Base-by-base conservation (phyloP, 2,797 vertebrate species). In the Enteromius viviparus region DNA sequence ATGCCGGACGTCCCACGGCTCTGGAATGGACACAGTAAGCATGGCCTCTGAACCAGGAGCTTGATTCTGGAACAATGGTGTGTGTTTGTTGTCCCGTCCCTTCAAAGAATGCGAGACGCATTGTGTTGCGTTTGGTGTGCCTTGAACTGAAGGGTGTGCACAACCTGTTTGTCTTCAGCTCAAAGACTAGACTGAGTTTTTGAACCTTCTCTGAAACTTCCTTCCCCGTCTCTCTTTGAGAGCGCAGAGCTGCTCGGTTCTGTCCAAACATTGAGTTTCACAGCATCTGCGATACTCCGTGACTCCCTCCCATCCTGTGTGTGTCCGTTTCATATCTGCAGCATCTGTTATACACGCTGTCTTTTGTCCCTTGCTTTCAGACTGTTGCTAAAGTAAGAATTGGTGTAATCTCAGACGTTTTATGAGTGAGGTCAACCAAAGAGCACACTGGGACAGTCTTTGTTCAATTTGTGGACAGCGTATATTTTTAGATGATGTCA, bases 11-110 rank as follows among this genome's bases (percentile, higher is more conserved):
- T 95, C 94, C 80, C 90, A 87, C 0, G 94, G 95, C 83, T 95
- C 86, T 0, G 96, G 96, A 62, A 94, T 91, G 81, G 92, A 91
- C 84, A 94, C 91, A 0, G 97, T 98, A 88, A 96, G 96, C 11
- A 37, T 49, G 51, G 77, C 53, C 17, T 42, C 42, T 53, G 47
- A 23, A 66, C 21, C 62, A 9, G 45, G 60, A 23, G 62, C 23
- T 1, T 21, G 40, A 66, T 21, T 45, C 58, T 75, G 37, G 47
- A 83, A 82, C 78, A 78, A 75, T 86, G 71, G 76, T 15, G 7
- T 14, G 51, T 83, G 70, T 83, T 86, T 86, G 71, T 85, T 82
- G 37, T 79, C 51, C 12, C n/a, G 53, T 75, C 19, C 79, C 70
- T 37, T 74, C 76, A 83, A 83, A 83, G 81, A 72, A 79, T 40